These are phyloP conservation scores for Uropetala carovei DNA, from an alignment of 2,888 invertebrate genomes.

Conservation along the genomic window DNA sequence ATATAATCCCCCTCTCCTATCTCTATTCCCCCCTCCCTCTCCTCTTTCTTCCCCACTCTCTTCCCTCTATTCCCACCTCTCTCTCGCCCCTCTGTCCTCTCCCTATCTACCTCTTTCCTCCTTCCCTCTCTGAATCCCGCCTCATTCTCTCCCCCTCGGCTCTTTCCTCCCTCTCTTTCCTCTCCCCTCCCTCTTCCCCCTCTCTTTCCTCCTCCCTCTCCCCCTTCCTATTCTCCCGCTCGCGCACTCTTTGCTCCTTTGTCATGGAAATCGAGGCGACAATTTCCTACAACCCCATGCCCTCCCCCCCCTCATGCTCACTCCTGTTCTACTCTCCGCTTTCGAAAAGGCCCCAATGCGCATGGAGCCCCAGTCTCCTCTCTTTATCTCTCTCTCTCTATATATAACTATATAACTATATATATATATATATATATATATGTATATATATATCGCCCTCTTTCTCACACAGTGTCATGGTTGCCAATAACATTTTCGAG, in stretches of 20 bases:
- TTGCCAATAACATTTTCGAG: slow-evolving; percentile 23
- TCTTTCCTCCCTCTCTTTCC: no score
- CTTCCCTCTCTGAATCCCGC: no score
- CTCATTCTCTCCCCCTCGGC: no score
- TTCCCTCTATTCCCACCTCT: no score
- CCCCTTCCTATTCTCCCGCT: neutral
- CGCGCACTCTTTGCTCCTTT: slow-evolving; percentile 53
- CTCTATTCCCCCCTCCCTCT: no score
- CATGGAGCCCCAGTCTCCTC: neutral
- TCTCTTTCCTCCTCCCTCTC: neutral
- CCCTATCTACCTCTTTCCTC: no score
- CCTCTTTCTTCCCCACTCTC: no score
- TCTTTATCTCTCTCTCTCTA: neutral
- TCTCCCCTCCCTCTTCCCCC: neutral
- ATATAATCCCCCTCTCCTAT: neutral
- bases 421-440: no score
- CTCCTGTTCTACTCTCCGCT: neutral
- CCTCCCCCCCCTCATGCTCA: neutral
- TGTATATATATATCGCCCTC: no score
- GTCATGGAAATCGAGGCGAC: slow-evolving; percentile 64
- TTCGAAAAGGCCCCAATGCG: neutral
- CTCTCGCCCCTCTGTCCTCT: no score
- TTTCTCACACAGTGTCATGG: neutral
- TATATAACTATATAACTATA: no score
- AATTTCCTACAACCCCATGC: slow-evolving; percentile 53